phyloP scores from a whole-genome alignment of 1,140 invertebrate genomes.

The Apis cerana region DNA sequence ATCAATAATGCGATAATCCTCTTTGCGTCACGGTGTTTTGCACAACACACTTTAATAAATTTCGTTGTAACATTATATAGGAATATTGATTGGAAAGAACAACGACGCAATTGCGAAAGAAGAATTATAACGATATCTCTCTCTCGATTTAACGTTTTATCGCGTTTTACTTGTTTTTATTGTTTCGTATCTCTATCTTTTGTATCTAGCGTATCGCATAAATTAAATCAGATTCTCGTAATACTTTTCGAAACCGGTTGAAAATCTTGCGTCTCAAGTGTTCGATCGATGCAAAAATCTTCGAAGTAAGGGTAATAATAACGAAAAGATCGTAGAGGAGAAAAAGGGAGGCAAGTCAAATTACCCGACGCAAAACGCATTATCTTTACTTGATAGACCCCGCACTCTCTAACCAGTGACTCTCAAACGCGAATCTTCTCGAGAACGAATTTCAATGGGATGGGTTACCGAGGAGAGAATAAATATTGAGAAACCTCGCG shows the following conservation, averaged over 20 bases:
- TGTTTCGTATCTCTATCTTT: not conserved
- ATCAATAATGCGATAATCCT: not conserved
- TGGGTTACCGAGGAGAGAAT: constrained; percentile 25
- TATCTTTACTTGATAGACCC: constrained; percentile 79
- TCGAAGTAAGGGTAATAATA: constrained; percentile 30
- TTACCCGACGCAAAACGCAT: constrained; percentile 79
- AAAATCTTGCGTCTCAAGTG: not conserved
- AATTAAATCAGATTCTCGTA: no score
- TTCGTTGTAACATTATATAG: no score
- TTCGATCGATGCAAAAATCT: constrained; percentile 59
- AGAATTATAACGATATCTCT: no score
- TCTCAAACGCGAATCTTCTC: constrained; percentile 59
- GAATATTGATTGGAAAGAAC: no score
- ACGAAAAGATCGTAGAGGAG: constrained; percentile 36
- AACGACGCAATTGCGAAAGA: no score
- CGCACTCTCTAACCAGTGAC: constrained; percentile 60
- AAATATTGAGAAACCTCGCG: constrained; percentile 66
- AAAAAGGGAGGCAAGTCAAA: constrained; percentile 67
- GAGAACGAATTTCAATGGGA: constrained; percentile 28
- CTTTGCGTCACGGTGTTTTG: not conserved
- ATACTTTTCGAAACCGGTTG: no score
- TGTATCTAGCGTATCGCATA: no score
- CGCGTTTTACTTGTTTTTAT: not conserved
- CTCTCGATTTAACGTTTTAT: no score
- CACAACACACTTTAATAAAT: no score